Evolutionary conservation across 2,113 vertebrate species (phyloP), one percentile per base, ranked within the genome.

Genomic region (Ciconia boyciana): DNA sequence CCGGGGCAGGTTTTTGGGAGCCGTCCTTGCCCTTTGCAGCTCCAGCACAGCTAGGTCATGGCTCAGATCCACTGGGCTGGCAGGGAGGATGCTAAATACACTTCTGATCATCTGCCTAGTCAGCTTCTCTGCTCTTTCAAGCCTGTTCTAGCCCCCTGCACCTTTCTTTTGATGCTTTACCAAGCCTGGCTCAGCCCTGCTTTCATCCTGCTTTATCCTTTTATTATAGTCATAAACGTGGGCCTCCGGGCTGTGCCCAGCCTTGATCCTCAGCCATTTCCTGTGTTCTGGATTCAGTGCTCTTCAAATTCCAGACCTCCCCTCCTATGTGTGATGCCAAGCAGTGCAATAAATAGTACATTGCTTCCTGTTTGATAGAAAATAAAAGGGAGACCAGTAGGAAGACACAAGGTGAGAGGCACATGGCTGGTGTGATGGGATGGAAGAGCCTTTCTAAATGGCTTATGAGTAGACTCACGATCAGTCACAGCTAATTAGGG

Each of bases 241-340:
- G 62, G 70, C 94, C 93, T 74, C 81, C 1, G 2, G 96, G 94
- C 96, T 90, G 78, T 92, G 93, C 96, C 96, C 93, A 93, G 62
- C 93, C 94, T 96, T 96, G 96, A 96, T 97, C 94, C 96, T 72
- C 83, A 66, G 94, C 64, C 0, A 43, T 91, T 97, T 97, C 96
- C 94, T 96, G 93, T 94, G 90, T 90, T 92, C 96, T 95, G 95
- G 93, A 81, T 60, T 62, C 32, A 25, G 46, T 55, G 76, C 51
- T 94, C 92, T 48, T 95, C 85, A 75, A 58, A 96, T 96, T 94
- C 96, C 93, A 92, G 85, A 92, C 83, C 57, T 93, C 36, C 75
- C 88, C 51, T 90, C 82, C 88, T 46, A 1, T 51, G 43, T 48
- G n/a, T 34, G 64, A 19, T 93, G 83, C 83, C 96, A 96, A 61